Percentiles rank a stretch among this genome's conserved stretches.
phyloP scores from a whole-genome alignment of 1,140 invertebrate genomes.

The Drosophila tani region DNA sequence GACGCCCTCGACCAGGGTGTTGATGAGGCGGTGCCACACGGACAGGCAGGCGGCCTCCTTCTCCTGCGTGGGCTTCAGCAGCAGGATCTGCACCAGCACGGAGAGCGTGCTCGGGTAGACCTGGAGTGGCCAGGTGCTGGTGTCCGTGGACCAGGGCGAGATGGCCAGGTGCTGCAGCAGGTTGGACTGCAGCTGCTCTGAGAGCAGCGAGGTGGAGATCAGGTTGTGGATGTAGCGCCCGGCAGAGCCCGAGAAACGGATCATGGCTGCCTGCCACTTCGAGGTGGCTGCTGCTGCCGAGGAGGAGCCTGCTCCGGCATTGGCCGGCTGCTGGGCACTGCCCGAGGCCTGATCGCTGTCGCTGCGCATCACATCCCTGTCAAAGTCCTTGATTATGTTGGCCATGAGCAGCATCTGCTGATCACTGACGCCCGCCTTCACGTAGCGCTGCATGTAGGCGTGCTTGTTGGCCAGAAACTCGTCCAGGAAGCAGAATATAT shows the following conservation, averaged over 20 bases:
- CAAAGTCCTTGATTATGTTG: constrained; percentile 93
- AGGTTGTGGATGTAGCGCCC: constrained; percentile 87
- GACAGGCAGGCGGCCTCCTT: constrained; percentile 94
- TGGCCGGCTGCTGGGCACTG: constrained; percentile 6
- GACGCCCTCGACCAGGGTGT: constrained; percentile 94
- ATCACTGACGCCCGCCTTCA: constrained; percentile 88
- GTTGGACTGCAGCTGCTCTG: constrained; percentile 89
- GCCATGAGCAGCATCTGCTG: constrained; percentile 93
- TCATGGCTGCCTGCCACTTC: constrained; percentile 84
- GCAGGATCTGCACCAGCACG: constrained; percentile 89
- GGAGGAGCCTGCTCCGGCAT: constrained; percentile 2
- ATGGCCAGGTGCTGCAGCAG: constrained; percentile 91
- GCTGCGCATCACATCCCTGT: constrained; percentile 87
- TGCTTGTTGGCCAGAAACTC: constrained; percentile 82
- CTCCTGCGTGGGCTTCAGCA: constrained; percentile 93
- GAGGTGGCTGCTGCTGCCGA: constrained; percentile 14
- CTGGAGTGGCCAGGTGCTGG: constrained; percentile 91
- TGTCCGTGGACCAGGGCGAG: constrained; percentile 89
- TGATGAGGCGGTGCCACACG: constrained; percentile 95
- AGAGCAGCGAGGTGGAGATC: constrained; percentile 90
- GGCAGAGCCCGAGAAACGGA: constrained; percentile 81
- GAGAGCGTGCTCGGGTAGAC: constrained; percentile 94
- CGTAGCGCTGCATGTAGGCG: constrained; percentile 86
- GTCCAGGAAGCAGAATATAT: constrained; percentile 83
- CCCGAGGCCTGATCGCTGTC: constrained; percentile 52